Base-by-base conservation (phyloP, 2,888 invertebrate species). In the Drosophila cognata region DNA sequence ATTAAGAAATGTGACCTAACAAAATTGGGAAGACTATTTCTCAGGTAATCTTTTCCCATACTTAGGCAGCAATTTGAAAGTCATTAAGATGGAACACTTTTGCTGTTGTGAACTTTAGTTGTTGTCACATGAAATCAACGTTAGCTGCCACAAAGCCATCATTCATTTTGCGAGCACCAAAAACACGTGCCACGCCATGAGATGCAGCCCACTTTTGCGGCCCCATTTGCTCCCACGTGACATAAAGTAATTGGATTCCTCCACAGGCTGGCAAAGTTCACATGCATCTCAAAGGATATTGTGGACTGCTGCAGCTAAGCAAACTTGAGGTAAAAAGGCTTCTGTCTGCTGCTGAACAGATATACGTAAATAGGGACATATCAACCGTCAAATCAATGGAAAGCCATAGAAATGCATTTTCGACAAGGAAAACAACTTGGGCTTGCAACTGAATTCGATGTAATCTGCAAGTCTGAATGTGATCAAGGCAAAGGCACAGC, bases 61-160 rank as follows among this genome's bases (percentile, higher is more conserved):
- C 25, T 46, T 25, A 8, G 21, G 1, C 35, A 18, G 38, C 56
- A 36, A n/a, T 56, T 56, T 38, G 18, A 56, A 56, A 41, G 56
- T 56, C 56, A 56, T 56, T 56, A 46, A 35, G 50, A 50, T 35
- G 35, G 8, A 13, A 35, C 8, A n/a, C 2, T 48, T 35, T 18
- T 25, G 18, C 25, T 41, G 28, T 35, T 13, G 43, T 8, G 13
- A 21, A 13, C 35, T 13, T 51, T 60, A 8, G 25, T 41, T 28
- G 33, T 28, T 52, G 62, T 36, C 51, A 29, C 52, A 62, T n/a
- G 7, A 46, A 43, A 53, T 51, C 29, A 10, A 56, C 36, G 18
- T 57, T 21, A 29, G 50, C 35, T 65, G 56, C 41, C 57, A 56
- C 41, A 65, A n/a, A 41, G 67, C 64, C 53, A 56, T 56, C 68